phyloP scores from a whole-genome alignment of 2,797 vertebrate genomes.

The Trematomus bernacchii region DNA sequence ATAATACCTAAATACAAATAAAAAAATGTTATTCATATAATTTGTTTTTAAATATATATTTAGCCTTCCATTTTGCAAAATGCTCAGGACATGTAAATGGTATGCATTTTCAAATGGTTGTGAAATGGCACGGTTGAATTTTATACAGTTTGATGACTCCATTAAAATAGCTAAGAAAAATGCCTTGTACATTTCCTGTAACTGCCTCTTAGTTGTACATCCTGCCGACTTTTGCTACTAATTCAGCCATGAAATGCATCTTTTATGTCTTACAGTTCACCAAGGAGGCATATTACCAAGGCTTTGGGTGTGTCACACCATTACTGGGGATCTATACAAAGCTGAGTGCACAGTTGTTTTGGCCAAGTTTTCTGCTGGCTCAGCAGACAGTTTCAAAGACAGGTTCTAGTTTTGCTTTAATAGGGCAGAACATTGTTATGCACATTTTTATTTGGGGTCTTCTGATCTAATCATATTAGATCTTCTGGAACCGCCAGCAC shows the following conservation, averaged over 20 bases:
- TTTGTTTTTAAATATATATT: background rate
- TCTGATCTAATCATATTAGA: slow-evolving; percentile 27
- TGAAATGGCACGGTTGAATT: background rate
- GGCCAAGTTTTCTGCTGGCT: slow-evolving; percentile 22
- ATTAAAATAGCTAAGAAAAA: slow-evolving; percentile 31
- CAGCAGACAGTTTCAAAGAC: slow-evolving; percentile 32
- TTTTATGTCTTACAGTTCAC: slow-evolving; percentile 40
- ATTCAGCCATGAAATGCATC: slow-evolving; percentile 15
- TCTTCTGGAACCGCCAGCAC: slow-evolving; percentile 1
- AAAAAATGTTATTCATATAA: no score
- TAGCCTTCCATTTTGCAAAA: background rate
- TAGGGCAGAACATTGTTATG: slow-evolving; percentile 22
- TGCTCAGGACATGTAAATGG: background rate
- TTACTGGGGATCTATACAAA: slow-evolving; percentile 12
- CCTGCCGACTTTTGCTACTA: slow-evolving; percentile 35
- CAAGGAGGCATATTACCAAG: slow-evolving; percentile 1
- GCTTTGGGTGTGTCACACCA: slow-evolving; percentile 22
- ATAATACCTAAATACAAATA: background rate
- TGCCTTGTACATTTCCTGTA: slow-evolving; percentile 13
- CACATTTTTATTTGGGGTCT: slow-evolving; percentile 1
- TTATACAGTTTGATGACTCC: slow-evolving; percentile 2
- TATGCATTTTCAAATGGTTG: background rate
- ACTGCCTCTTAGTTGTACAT: slow-evolving; percentile 2
- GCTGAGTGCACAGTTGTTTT: slow-evolving; percentile 2
- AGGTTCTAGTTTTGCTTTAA: slow-evolving; percentile 5